Evolutionary conservation across 2,888 invertebrate species (phyloP), one percentile per base, ranked within the genome.

Genomic region (Hoplodrina blanda): DNA sequence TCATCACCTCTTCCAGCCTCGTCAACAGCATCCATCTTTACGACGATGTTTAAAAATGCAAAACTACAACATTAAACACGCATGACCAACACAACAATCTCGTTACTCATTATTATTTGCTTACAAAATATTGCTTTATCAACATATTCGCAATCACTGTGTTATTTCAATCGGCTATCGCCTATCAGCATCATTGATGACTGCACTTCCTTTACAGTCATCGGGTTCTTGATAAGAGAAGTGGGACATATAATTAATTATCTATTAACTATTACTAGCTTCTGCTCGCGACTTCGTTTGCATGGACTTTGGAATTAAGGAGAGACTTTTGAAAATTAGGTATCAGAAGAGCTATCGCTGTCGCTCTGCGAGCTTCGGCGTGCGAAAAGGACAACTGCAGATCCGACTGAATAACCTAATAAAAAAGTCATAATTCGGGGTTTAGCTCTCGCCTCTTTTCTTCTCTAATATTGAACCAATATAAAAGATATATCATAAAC

Each of bases 201-300:
- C 49, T 67, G 52, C 19, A 78, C 67, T 73, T 81, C 80, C 78
- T 81, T 65, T 74, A 49, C 53, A 78, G 64, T 81, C 78, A 78
- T 78, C 20, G 25, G 20, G 54, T 62, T 19, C 15, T 49, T 52
- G 78, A 78, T 81, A 80, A 73, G 41, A 53, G 13, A 73, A 70
- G 17, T 78, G 1, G 78, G 15, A 1, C 33, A 49, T 30, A 20
- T 61, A 17, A 52, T 73, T 64, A 64, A 73, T 52, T 56, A 46
- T 25, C 41, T 52, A 19, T 37, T 49, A 56, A 5, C 4, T 30
- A 30, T 5, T 30, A 33, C 33, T 33, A 33, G 33, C 33, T 33
- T 33, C 3, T 6, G 7, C 37, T 8, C 8, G 8, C 37, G 37
- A 37, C 8, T 7, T 37, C 8, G 37, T 37, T 37, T 37, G 37